Percentiles rank a stretch among this genome's conserved stretches.
Evolutionary conservation across 2,888 invertebrate genomes (phyloP).

Genomic region (Rapana venosa): DNA sequence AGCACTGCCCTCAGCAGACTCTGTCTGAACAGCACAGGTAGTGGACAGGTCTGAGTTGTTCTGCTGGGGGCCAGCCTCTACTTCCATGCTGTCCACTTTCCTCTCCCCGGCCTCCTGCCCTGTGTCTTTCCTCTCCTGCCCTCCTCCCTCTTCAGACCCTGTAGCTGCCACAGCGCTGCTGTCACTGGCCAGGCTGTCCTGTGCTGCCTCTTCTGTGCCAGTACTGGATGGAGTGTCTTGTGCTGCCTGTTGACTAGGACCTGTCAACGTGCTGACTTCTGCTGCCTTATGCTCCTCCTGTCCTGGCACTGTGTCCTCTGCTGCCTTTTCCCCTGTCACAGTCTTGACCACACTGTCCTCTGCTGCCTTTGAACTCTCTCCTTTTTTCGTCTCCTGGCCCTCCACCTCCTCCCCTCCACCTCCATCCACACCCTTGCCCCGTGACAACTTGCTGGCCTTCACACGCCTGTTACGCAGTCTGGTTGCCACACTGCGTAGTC

Average conservation of each 20-base stretch:
- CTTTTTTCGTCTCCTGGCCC: constrained; percentile 44
- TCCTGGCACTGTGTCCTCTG: not conserved
- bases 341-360: constrained; percentile 43
- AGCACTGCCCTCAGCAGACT: not conserved
- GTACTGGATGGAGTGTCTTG: constrained; percentile 10
- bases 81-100: not conserved
- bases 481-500: constrained; percentile 81
- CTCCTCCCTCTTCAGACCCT: not conserved
- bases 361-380: constrained; percentile 27
- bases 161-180: not conserved
- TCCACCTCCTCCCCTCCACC: constrained; percentile 40
- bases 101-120: not conserved
- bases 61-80: constrained; percentile 3
- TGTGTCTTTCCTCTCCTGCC: not conserved
- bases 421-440: constrained; percentile 45
- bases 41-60: not conserved
- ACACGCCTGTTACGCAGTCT: constrained; percentile 62
- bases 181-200: not conserved
- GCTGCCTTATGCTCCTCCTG: constrained; percentile 31
- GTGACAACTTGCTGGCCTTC: constrained; percentile 53
- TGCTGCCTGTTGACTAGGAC: constrained; percentile 13
- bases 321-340: constrained; percentile 29
- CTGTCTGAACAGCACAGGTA: not conserved
- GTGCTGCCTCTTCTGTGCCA: constrained; percentile 23
- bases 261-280: not conserved